Evolutionary conservation across 2,888 invertebrate species (phyloP).

Genomic region (Sclerodermus sp.): DNA sequence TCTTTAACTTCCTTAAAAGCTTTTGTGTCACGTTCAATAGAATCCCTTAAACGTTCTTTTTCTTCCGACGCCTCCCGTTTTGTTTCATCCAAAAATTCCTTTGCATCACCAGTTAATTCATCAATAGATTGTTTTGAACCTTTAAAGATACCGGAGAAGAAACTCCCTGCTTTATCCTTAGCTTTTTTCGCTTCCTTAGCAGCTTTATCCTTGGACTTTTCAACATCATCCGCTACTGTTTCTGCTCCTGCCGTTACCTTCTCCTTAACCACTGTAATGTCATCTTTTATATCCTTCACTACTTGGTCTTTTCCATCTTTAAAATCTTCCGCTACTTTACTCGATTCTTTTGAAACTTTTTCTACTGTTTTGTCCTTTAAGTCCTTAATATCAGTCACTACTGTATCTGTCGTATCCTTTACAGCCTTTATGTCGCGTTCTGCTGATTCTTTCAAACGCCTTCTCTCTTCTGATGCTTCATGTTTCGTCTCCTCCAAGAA

Average conservation of each 20-base stretch:
- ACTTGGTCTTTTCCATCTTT: slow-evolving; percentile 22
- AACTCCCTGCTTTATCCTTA: slow-evolving; percentile 20
- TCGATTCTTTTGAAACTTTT: slow-evolving; percentile 17
- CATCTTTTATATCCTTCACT: slow-evolving; percentile 17
- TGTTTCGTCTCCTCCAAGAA: slow-evolving; percentile 18
- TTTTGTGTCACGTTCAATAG: slow-evolving; percentile 3
- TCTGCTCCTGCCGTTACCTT: slow-evolving; percentile 19
- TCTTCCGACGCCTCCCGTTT: slow-evolving; percentile 14
- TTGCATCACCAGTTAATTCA: slow-evolving; percentile 12
- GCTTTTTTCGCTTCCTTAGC: slow-evolving; percentile 12
- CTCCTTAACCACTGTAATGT: slow-evolving; percentile 11
- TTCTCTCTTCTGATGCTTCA: slow-evolving; percentile 16
- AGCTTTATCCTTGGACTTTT: slow-evolving; percentile 32
- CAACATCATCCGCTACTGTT: slow-evolving; percentile 18
- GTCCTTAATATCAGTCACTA: background rate
- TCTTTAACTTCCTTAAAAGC: slow-evolving; percentile 27
- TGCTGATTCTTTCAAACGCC: slow-evolving; percentile 51
- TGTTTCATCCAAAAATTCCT: slow-evolving; percentile 4
- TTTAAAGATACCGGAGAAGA: slow-evolving; percentile 33
- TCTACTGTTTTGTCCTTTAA: slow-evolving; percentile 16
- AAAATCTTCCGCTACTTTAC: slow-evolving; percentile 6
- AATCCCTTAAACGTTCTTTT: slow-evolving; percentile 17
- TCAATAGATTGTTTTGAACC: slow-evolving; percentile 31
- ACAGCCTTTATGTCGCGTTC: slow-evolving; percentile 37
- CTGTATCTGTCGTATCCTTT: slow-evolving; percentile 2